These are phyloP conservation scores for Acanthaster planci DNA, from an alignment of 35 echinoderm and acorn worm species.

Conservation along the genomic window DNA sequence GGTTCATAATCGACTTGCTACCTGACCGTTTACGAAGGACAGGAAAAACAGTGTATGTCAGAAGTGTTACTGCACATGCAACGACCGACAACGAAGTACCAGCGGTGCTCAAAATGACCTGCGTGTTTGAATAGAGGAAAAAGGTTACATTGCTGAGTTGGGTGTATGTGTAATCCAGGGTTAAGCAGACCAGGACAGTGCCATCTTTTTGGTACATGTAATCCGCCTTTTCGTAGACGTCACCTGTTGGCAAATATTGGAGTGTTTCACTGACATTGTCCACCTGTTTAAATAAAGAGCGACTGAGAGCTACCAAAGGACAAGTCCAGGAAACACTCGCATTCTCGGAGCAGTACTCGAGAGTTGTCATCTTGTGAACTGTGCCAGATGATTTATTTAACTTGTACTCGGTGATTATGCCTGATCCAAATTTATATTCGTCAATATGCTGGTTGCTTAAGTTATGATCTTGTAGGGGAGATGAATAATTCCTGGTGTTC, in stretches of 20 bases:
- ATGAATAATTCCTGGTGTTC: neutral
- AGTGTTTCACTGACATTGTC: neutral
- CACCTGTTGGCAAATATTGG: neutral
- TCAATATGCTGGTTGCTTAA: neutral
- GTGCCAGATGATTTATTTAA: neutral
- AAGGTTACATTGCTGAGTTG: neutral
- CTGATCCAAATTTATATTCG: neutral
- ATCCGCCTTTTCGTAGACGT: neutral
- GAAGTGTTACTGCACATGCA: neutral
- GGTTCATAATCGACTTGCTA: slow-evolving; percentile 12
- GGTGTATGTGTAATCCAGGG: neutral
- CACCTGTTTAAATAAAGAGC: neutral
- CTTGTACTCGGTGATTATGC: neutral
- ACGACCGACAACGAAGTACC: neutral
- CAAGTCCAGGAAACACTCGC: neutral
- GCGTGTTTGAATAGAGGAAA: slow-evolving; percentile 14
- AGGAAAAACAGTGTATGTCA: slow-evolving; percentile 5
- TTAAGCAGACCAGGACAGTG: neutral
- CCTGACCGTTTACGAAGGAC: neutral
- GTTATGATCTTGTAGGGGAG: neutral
- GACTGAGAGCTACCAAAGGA: neutral
- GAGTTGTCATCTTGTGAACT: neutral
- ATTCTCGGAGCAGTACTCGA: neutral
- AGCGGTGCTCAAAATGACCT: neutral
- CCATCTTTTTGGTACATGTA: neutral